Evolutionary conservation across 2,888 invertebrate genomes (phyloP).

Genomic region (Temnothorax unifasciatus): DNA sequence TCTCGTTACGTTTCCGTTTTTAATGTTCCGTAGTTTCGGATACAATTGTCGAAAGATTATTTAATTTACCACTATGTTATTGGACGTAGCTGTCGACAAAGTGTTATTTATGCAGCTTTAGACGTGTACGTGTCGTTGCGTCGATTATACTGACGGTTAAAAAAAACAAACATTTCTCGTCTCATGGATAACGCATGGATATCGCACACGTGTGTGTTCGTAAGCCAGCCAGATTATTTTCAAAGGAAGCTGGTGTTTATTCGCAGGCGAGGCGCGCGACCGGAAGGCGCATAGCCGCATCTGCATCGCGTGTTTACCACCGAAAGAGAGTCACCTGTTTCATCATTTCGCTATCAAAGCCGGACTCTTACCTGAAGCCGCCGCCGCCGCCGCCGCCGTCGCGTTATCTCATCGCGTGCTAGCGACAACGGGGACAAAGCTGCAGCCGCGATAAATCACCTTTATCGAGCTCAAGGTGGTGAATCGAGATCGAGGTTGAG

Average conservation of each 20-base stretch:
- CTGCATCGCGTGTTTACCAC: constrained; percentile 67
- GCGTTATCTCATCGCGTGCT: constrained; percentile 70
- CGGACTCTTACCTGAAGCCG: constrained; percentile 56
- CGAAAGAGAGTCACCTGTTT: constrained; percentile 70
- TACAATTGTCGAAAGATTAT: not conserved
- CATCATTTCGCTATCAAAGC: constrained; percentile 71
- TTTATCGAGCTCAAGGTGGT: constrained; percentile 76
- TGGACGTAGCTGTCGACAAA: not conserved
- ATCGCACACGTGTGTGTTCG: constrained; percentile 8
- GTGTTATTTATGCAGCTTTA: constrained; percentile 1
- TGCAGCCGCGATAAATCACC: constrained; percentile 66
- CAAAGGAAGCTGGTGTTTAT: constrained; percentile 65
- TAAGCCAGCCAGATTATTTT: constrained; percentile 63
- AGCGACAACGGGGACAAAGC: constrained; percentile 49
- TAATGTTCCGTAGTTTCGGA: not conserved
- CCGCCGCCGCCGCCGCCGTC: constrained; percentile 18
- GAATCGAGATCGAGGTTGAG: constrained; percentile 73
- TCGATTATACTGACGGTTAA: constrained; percentile 5
- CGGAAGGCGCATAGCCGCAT: constrained; percentile 71
- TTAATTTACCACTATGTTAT: not conserved
- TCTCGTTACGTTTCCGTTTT: not conserved
- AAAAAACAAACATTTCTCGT: constrained; percentile 61
- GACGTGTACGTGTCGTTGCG: not conserved
- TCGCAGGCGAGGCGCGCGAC: constrained; percentile 54
- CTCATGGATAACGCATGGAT: not conserved